A percentile compares a stretch with the other conserved stretches of the same genome.
Conservation (phyloP, 35 echinoderm and acorn worm genomes). For the Amphiura filiformis region DNA sequence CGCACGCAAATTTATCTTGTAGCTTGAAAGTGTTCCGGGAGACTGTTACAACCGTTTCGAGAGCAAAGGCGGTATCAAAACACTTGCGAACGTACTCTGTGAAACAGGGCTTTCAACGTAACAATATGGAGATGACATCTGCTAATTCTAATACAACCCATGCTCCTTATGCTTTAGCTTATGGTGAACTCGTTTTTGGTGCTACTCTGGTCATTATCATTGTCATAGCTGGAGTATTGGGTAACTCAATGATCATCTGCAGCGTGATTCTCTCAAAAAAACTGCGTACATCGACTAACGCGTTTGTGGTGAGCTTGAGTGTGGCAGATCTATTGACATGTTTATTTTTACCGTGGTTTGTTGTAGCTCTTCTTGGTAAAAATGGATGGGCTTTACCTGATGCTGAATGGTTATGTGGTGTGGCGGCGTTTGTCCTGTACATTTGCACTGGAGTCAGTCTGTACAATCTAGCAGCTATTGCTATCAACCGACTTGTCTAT, state of each 20-base stretch:
- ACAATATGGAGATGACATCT: too few species aligned
- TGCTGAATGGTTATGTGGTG: slow-evolving; percentile 23
- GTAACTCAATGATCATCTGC: slow-evolving; percentile 30
- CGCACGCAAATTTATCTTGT: too few species aligned
- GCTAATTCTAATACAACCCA: too few species aligned
- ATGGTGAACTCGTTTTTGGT: too few species aligned
- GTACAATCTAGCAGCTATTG: slow-evolving; percentile 27
- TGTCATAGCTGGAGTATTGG: slow-evolving; percentile 25
- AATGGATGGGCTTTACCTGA: slow-evolving; percentile 36
- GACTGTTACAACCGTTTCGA: too few species aligned
- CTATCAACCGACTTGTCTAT: slow-evolving; percentile 18
- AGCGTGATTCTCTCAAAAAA: slow-evolving; percentile 31
- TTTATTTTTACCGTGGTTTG: slow-evolving; percentile 16
- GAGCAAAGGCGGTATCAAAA: too few species aligned
- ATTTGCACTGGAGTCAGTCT: not conserved
- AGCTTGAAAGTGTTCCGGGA: too few species aligned
- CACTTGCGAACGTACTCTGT: too few species aligned
- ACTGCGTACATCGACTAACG: slow-evolving; percentile 35
- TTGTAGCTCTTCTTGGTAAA: slow-evolving; percentile 5
- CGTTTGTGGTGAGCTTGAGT: slow-evolving; percentile 44
- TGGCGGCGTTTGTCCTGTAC: not conserved
- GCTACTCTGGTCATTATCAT: too few species aligned
- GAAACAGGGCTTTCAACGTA: too few species aligned
- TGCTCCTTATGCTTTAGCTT: too few species aligned
- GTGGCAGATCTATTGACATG: slow-evolving; percentile 28